A percentile compares a stretch with the other conserved stretches of the same genome.
Evolutionary conservation across 1,140 invertebrate genomes (phyloP).

Genomic region (Condylostylus longicornis): DNA sequence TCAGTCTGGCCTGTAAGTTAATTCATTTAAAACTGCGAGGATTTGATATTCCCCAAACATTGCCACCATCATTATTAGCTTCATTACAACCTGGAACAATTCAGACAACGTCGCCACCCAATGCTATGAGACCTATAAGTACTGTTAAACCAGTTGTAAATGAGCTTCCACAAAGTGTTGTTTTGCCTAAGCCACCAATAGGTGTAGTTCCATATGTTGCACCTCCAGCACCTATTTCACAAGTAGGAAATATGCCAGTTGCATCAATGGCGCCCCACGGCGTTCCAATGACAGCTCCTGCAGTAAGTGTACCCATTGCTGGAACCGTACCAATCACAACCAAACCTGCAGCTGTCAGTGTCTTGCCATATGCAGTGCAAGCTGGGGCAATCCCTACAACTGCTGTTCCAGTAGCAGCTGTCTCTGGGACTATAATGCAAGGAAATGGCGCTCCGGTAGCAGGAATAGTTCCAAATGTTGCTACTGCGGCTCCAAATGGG

Average conservation of each 20-base stretch:
- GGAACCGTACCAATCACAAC: slow-evolving; percentile 7
- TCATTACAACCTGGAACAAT: slow-evolving; percentile 40
- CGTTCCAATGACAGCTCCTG: slow-evolving; percentile 3
- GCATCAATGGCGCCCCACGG: slow-evolving; percentile 15
- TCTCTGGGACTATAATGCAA: neutral
- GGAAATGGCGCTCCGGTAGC: neutral
- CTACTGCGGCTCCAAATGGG: slow-evolving; percentile 1
- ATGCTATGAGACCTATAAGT: slow-evolving; percentile 25
- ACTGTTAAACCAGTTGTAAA: slow-evolving; percentile 17
- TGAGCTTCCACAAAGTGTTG: slow-evolving; percentile 1
- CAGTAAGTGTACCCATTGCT: slow-evolving; percentile 3
- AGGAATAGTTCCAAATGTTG: slow-evolving; percentile 1
- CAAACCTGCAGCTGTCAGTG: slow-evolving; percentile 6
- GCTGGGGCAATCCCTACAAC: slow-evolving; percentile 1
- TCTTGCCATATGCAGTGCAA: slow-evolving; percentile 21
- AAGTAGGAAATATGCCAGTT: slow-evolving; percentile 1
- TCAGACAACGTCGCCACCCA: slow-evolving; percentile 26
- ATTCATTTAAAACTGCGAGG: slow-evolving; percentile 88
- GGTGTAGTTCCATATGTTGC: slow-evolving; percentile 1
- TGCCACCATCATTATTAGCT: slow-evolving; percentile 61
- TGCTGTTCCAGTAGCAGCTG: slow-evolving; percentile 2
- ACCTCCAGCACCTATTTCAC: neutral
- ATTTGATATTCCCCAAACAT: slow-evolving; percentile 68
- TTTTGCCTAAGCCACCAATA: no score
- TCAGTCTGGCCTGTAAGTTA: slow-evolving; percentile 94